Evolutionary conservation across 2,888 invertebrate genomes (phyloP).

Genomic region (Pammene fasciana): DNA sequence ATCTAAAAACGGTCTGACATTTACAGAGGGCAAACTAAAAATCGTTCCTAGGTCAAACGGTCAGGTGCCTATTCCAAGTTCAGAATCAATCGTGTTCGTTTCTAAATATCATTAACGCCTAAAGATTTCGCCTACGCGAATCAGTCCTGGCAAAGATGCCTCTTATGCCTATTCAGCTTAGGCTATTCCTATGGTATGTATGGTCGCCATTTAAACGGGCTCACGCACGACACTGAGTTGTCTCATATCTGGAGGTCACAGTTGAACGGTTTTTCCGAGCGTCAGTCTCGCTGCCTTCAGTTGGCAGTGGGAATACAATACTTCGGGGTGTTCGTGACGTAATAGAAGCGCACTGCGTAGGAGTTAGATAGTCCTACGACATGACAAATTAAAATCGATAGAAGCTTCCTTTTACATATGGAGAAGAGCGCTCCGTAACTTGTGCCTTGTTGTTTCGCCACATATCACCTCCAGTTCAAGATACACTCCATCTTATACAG

Average conservation of each 20-base stretch:
- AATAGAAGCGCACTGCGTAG: slow-evolving; percentile 39
- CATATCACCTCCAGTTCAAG: no score
- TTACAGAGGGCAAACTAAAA: slow-evolving; percentile 24
- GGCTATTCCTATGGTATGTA: background rate
- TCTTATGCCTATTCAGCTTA: slow-evolving; percentile 27
- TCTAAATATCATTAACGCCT: background rate
- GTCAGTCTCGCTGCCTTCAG: background rate
- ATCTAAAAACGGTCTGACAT: slow-evolving; percentile 25
- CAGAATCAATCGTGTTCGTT: slow-evolving; percentile 18
- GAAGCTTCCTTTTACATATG: background rate
- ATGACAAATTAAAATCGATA: slow-evolving; percentile 30
- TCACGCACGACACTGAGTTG: background rate
- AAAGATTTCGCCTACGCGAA: slow-evolving; percentile 28
- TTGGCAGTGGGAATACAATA: background rate
- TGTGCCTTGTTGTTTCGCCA: background rate
- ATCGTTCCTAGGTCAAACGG: slow-evolving; percentile 4
- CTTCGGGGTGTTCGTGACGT: slow-evolving; percentile 37
- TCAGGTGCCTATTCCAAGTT: slow-evolving; percentile 10
- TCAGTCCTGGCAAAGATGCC: slow-evolving; percentile 12
- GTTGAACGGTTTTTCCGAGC: background rate
- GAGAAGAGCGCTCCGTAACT: background rate
- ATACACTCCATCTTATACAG: no score
- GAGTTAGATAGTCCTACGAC: slow-evolving; percentile 22
- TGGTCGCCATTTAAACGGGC: background rate
- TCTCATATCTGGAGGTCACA: background rate